Conservation (phyloP, 2,888 invertebrate species). For the Arenicola marina region DNA sequence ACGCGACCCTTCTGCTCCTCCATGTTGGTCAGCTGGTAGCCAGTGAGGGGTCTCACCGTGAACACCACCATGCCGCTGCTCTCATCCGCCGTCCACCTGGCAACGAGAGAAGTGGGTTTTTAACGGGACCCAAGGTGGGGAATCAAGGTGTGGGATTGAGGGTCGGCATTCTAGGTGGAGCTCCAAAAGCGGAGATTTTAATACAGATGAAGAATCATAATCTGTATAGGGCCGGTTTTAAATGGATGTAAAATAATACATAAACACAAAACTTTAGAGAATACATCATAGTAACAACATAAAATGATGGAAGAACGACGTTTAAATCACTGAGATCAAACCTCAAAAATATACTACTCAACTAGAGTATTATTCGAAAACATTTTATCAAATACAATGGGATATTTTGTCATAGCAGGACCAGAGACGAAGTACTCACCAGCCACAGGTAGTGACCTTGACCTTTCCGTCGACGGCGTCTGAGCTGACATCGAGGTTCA, state of each 20-base stretch:
- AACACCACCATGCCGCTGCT: background rate
- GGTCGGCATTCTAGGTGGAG: too few relatives aligned
- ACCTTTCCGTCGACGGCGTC: background rate
- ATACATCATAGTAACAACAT: background rate
- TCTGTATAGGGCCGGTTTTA: too few relatives aligned
- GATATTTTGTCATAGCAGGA: background rate
- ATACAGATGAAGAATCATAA: too few relatives aligned
- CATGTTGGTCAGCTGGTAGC: background rate
- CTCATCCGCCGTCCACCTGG: background rate
- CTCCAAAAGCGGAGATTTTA: too few relatives aligned
- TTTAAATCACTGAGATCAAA: too few relatives aligned
- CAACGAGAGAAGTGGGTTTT: background rate
- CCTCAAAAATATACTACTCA: too few relatives aligned
- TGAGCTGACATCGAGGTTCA: background rate
- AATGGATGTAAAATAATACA: too few relatives aligned
- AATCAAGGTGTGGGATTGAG: too few relatives aligned
- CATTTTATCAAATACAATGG: too few relatives aligned
- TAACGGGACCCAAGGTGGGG: too few relatives aligned
- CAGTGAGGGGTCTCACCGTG: background rate
- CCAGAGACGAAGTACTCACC: background rate
- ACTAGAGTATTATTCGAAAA: too few relatives aligned
- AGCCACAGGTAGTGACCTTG: background rate
- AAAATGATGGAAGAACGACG: too few relatives aligned
- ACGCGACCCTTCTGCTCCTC: background rate
- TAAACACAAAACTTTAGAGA: background rate